These are phyloP conservation scores for Sipha flava DNA, from an alignment of 1,140 invertebrate species.

Conservation along the genomic window DNA sequence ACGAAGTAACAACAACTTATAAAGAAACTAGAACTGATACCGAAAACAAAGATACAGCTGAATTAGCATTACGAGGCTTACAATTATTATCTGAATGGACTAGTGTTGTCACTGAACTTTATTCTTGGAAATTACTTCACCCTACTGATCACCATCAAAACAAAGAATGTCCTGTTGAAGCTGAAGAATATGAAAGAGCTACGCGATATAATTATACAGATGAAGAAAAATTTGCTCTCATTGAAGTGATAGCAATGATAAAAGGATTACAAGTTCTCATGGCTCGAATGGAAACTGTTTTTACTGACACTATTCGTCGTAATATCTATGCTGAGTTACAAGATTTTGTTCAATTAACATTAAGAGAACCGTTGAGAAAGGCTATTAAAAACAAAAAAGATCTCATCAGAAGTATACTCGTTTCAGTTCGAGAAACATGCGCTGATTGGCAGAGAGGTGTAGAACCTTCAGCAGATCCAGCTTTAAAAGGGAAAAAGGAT, in stretches of 20 bases:
- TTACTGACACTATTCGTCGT: constrained; percentile 88
- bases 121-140: constrained; percentile 96
- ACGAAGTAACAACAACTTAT: constrained; percentile 82
- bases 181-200: constrained; percentile 98
- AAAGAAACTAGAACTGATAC: constrained; percentile 84
- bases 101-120: constrained; percentile 92
- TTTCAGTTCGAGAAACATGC: constrained; percentile 91
- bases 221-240: constrained; percentile 96
- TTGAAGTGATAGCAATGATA: constrained; percentile 99
- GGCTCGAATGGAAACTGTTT: constrained; percentile 95
- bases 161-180: constrained; percentile 86
- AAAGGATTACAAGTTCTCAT: constrained; percentile 96
- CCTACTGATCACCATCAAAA: constrained; percentile 97
- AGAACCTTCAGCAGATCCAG: constrained; percentile 86
- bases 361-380: constrained; percentile 89
- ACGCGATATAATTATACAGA: constrained; percentile 96
- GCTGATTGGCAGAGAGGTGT: constrained; percentile 91
- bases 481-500: constrained; percentile 91
- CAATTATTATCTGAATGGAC: constrained; percentile 95
- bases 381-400: constrained; percentile 98
- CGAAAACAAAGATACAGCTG: constrained; percentile 88
- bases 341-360: constrained; percentile 86
- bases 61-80: constrained; percentile 82
- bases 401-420: constrained; percentile 84
- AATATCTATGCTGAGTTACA: constrained; percentile 96